Evolutionary conservation across 2,888 invertebrate genomes (phyloP).

Genomic region (Eupithecia centaureata): DNA sequence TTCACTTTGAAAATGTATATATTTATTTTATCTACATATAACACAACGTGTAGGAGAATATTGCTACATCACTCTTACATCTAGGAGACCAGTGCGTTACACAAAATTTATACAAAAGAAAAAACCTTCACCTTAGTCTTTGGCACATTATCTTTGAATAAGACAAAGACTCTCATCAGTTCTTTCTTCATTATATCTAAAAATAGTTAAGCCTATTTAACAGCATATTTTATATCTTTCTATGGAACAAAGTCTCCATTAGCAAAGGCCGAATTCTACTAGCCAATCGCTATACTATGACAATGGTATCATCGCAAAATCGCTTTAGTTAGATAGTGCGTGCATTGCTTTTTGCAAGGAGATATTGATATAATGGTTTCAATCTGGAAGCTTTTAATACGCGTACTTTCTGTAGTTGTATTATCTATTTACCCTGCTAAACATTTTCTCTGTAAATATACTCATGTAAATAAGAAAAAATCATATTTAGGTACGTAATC

Average conservation of each 20-base stretch:
- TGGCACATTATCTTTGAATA: slow-evolving; percentile 83
- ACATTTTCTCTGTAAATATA: too few relatives aligned
- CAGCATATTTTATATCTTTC: neutral
- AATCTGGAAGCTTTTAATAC: too few relatives aligned
- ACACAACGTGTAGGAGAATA: slow-evolving; percentile 77
- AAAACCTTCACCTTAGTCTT: slow-evolving; percentile 77
- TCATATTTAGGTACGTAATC: too few relatives aligned
- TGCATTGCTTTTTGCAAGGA: too few relatives aligned
- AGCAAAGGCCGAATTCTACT: too few relatives aligned
- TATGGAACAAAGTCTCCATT: neutral
- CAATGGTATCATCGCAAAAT: too few relatives aligned
- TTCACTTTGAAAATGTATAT: slow-evolving; percentile 71
- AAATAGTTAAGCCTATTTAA: neutral
- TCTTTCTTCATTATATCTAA: slow-evolving; percentile 53
- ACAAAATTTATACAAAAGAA: slow-evolving; percentile 64
- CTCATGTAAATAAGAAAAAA: too few relatives aligned
- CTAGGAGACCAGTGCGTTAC: slow-evolving; percentile 81
- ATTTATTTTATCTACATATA: slow-evolving; percentile 81
- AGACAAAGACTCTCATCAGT: slow-evolving; percentile 80
- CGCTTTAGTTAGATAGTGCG: too few relatives aligned
- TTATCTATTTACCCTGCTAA: too few relatives aligned
- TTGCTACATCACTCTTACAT: slow-evolving; percentile 73
- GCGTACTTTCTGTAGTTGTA: too few relatives aligned
- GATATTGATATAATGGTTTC: too few relatives aligned
- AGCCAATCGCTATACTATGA: too few relatives aligned